phyloP scores from a whole-genome alignment of 2,797 vertebrate species.

The Poliocrania exsul region DNA sequence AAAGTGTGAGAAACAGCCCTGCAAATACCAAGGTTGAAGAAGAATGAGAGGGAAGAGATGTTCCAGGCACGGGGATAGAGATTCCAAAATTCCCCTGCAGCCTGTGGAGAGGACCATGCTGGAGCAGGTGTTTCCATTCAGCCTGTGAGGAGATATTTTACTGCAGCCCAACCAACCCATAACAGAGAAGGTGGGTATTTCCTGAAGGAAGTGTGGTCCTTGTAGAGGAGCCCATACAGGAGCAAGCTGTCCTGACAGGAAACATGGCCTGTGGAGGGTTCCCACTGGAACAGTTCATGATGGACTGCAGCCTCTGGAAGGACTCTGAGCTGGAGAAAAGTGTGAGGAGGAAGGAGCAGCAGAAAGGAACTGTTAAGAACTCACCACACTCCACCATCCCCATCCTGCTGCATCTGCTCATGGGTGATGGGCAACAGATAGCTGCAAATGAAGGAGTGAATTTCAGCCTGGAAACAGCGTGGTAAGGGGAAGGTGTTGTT shows the following conservation, averaged over 20 bases:
- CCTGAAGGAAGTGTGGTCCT: neutral
- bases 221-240: neutral
- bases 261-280: neutral
- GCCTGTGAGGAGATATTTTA: neutral
- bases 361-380: neutral
- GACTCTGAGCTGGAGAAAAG: neutral
- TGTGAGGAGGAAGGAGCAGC: neutral
- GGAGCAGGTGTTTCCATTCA: neutral
- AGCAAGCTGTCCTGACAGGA: neutral
- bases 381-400: neutral
- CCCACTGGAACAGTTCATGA: neutral
- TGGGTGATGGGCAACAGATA: neutral
- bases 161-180: neutral
- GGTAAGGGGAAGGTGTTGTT: neutral
- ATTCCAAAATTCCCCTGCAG: neutral
- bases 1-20: neutral
- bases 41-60: neutral
- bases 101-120: no score
- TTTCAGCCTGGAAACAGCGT: neutral
- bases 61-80: neutral
- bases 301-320: neutral
- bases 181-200: neutral
- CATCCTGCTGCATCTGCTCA: accelerated
- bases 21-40: neutral
- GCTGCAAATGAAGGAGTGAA: neutral